These are phyloP conservation scores for Astreopora myriophthalma DNA, from an alignment of 64 coral and sea anemone species.

Conservation along the genomic window DNA sequence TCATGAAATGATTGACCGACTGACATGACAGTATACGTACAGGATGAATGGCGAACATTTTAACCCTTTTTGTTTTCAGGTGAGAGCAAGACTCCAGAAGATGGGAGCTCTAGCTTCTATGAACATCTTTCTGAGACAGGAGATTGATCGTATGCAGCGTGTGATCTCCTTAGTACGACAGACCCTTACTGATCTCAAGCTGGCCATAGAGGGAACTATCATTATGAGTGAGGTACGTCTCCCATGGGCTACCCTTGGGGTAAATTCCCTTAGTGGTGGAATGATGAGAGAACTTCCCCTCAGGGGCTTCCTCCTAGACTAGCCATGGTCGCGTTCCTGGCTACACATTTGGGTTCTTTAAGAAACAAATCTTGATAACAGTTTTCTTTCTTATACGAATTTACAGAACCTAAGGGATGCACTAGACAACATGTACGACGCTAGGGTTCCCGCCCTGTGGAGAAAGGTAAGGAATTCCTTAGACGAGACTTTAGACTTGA, in stretches of 20 bases:
- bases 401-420: constrained; percentile 91
- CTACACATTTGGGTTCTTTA: too few relatives aligned
- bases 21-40: too few relatives aligned
- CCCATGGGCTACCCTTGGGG: background rate
- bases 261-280: background rate
- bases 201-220: constrained; percentile 98
- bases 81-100: constrained; percentile 88
- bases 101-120: constrained; percentile 96
- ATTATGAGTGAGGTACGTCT: constrained; percentile 94
- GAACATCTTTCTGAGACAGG: constrained; percentile 98
- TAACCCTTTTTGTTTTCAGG: constrained; percentile 32
- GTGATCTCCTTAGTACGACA: constrained; percentile 88
- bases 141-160: constrained; percentile 97
- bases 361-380: too few relatives aligned
- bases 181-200: constrained; percentile 90
- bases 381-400: background rate
- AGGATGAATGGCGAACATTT: too few relatives aligned
- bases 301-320: background rate
- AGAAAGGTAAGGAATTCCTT: constrained; percentile 63
- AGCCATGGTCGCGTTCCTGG: background rate
- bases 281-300: background rate
- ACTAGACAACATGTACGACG: constrained; percentile 96
- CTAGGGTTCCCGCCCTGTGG: constrained; percentile 88
- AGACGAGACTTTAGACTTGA: rapidly evolving
- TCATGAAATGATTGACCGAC: too few relatives aligned